phyloP scores from a whole-genome alignment of 2,113 vertebrate species.

The Phycodurus eques region DNA sequence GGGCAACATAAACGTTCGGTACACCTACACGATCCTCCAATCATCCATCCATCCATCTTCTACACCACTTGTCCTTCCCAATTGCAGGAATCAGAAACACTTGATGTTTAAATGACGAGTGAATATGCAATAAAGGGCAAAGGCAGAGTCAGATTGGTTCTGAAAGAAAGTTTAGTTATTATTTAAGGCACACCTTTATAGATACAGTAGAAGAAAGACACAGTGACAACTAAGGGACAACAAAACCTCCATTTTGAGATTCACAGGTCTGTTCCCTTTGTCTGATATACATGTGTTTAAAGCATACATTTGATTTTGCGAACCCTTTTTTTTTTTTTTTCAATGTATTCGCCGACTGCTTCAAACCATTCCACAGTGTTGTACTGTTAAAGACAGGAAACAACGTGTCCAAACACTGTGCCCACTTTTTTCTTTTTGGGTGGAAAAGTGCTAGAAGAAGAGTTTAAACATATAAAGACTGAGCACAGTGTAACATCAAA shows the following conservation, averaged over 20 bases:
- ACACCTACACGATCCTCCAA: too few species aligned
- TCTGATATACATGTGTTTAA: not conserved
- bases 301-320: not conserved
- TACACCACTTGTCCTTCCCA: too few species aligned
- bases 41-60: too few species aligned
- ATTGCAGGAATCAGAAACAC: too few species aligned
- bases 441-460: slow-evolving; percentile 45
- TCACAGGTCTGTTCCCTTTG: slow-evolving; percentile 16
- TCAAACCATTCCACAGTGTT: slow-evolving; percentile 14
- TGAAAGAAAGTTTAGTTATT: slow-evolving; percentile 54
- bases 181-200: slow-evolving; percentile 72
- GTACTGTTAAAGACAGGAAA: slow-evolving; percentile 34
- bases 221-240: slow-evolving; percentile 51
- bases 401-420: slow-evolving; percentile 41
- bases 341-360: not conserved
- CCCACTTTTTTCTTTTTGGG: slow-evolving; percentile 12
- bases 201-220: slow-evolving; percentile 60
- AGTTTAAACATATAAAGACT: slow-evolving; percentile 24
- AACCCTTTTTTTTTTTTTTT: not conserved
- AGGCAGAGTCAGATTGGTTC: slow-evolving; percentile 25
- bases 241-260: slow-evolving; percentile 29
- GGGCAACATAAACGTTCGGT: too few species aligned
- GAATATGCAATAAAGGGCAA: not conserved
- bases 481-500: slow-evolving; percentile 24
- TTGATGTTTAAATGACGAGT: too few species aligned